Evolutionary conservation across 2,797 vertebrate species (phyloP), one percentile per base, ranked within the genome.

Genomic region (Notamacropus eugenii): DNA sequence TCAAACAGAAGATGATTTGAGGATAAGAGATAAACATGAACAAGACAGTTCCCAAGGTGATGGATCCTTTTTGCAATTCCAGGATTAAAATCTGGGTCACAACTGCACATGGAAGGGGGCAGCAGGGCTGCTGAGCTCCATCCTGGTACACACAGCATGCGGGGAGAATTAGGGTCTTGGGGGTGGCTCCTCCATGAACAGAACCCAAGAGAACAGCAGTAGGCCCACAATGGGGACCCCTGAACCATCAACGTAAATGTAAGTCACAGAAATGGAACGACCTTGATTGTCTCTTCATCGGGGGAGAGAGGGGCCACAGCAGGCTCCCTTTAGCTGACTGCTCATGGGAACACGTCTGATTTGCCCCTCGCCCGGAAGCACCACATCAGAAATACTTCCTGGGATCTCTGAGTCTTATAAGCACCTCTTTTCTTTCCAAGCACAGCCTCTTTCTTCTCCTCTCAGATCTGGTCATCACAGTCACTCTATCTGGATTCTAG

Each of bases 321-420:
- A 0, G 12, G 31, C 13, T 34, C 59, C 59, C 12, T 34, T 5
- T 5, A 0, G 59, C 31, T 34, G 59, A 34, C 31, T 4, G 0
- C 59, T 62, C 59, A 14, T 31, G 34, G 59, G 31, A 34, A 62
- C 14, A 62, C 31, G 13, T 29, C 59, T 62, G 59, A 1, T 34
- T 10, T 31, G 58, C 58, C 29, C 29, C 12, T 3, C 13, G 58
- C 58, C 58, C 31, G 4, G 3, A 14, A 0, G 31, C 13, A 62
- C 59, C 62, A 16, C 34, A n/a, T n/a, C 62, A 67, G 34, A 67
- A 94, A 97, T 59, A 90, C 52, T 55, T 96, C 5, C 40, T 93
- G 91, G 11, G 1, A 94, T 16, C 54, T 28, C 52, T 91, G 54
- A 57, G 55, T 31, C 90, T 91, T 82, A 34, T 90, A 57, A 91